Conservation (phyloP, 92 coral and sea anemone genomes). For the Porites cylindrica region DNA sequence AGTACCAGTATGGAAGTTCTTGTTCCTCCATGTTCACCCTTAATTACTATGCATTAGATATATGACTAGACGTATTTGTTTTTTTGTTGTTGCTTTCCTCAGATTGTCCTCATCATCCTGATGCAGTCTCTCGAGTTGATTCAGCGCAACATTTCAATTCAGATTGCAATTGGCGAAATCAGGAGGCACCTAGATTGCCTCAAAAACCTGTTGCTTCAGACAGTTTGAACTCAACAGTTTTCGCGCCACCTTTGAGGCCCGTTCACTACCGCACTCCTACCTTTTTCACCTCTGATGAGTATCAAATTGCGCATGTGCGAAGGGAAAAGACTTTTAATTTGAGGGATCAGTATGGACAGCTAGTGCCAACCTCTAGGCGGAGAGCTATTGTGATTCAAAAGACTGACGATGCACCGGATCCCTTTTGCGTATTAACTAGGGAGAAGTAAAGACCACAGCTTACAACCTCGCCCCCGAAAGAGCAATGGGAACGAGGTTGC, state of each 20-base stretch:
- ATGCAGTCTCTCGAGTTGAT: not conserved
- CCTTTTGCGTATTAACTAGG: constrained; percentile 26
- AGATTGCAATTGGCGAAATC: not conserved
- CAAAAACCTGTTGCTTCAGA: not conserved
- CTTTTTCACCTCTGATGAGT: constrained; percentile 5
- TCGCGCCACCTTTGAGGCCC: constrained; percentile 9
- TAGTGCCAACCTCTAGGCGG: constrained; percentile 8
- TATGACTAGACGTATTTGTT: not conserved
- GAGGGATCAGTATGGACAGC: constrained; percentile 3
- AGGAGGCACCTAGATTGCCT: not conserved
- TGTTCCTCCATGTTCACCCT: too few relatives aligned
- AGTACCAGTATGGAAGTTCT: too few relatives aligned
- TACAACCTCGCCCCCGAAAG: not conserved
- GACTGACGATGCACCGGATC: constrained; percentile 35
- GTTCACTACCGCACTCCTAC: not conserved
- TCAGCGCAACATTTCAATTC: not conserved
- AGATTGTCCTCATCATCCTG: constrained; percentile 20
- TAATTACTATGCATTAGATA: too few relatives aligned
- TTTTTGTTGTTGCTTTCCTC: not conserved
- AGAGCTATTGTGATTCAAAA: constrained; percentile 36
- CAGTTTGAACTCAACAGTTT: constrained; percentile 11
- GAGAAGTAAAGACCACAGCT: constrained; percentile 7
- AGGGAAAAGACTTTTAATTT: not conserved
- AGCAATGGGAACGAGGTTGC: too few relatives aligned
- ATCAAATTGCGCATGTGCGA: constrained; percentile 7